phyloP scores from a whole-genome alignment of 1,140 invertebrate genomes.

The Drosophila malerkotliana region DNA sequence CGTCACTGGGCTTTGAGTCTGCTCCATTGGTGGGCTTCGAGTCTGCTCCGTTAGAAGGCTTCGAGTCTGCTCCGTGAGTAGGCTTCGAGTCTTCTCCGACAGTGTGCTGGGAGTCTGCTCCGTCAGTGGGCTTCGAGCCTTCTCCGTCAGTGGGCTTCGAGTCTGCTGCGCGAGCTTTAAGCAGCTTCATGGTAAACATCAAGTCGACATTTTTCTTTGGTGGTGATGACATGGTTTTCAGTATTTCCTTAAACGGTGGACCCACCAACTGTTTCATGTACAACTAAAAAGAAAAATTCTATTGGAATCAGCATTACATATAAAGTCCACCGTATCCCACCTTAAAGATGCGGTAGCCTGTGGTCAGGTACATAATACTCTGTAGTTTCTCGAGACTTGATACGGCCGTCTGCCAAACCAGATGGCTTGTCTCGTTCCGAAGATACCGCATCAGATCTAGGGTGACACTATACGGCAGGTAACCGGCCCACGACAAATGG shows the following conservation, averaged over 20 bases:
- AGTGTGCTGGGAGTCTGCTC: too few relatives aligned
- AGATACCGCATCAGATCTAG: conserved; percentile 87
- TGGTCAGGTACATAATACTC: conserved; percentile 83
- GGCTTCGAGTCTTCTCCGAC: too few relatives aligned
- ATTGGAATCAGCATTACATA: neutral
- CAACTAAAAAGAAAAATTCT: neutral
- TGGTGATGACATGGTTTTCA: neutral
- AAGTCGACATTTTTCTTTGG: too few relatives aligned
- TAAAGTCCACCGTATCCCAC: conserved; percentile 29
- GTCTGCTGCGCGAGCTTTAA: too few relatives aligned
- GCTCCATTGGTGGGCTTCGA: too few relatives aligned
- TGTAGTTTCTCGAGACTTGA: conserved; percentile 85
- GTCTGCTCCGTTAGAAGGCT: too few relatives aligned
- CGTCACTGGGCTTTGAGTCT: too few relatives aligned
- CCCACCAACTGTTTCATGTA: neutral
- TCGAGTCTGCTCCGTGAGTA: too few relatives aligned
- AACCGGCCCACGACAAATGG: conserved; percentile 88
- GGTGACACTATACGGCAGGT: conserved; percentile 87
- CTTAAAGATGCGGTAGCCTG: conserved; percentile 85
- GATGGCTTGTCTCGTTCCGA: conserved; percentile 86
- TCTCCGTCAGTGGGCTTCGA: too few relatives aligned
- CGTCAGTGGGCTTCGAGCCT: too few relatives aligned
- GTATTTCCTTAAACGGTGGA: neutral
- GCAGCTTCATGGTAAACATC: too few relatives aligned
- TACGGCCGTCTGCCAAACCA: conserved; percentile 88